These are phyloP conservation scores for Parapsyche elsis DNA, from an alignment of 1,140 invertebrate genomes.

Conservation along the genomic window DNA sequence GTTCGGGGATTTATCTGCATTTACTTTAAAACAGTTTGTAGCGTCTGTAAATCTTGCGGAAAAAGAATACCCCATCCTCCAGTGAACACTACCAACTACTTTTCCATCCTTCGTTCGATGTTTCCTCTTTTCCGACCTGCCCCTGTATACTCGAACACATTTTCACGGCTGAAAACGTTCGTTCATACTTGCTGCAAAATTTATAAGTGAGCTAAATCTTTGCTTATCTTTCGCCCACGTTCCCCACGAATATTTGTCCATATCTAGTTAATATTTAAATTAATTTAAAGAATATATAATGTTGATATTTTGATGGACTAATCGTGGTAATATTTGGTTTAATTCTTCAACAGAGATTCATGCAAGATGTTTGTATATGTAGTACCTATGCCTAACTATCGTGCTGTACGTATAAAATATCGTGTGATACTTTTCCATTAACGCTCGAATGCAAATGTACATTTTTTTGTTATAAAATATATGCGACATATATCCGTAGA, in stretches of 20 bases:
- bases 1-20: conserved; percentile 47
- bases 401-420: too few relatives aligned
- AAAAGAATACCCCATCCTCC: conserved; percentile 14
- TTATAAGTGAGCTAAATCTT: background rate
- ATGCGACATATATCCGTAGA: too few relatives aligned
- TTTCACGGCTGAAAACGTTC: conserved; percentile 18
- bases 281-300: too few relatives aligned
- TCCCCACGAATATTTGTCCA: background rate
- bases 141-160: background rate
- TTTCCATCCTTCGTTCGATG: background rate
- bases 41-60: conserved; percentile 43
- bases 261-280: background rate
- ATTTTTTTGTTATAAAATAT: too few relatives aligned
- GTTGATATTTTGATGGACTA: too few relatives aligned
- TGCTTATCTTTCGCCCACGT: background rate
- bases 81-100: too few relatives aligned
- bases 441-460: too few relatives aligned
- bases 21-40: conserved; percentile 43
- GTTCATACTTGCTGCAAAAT: conserved; percentile 9
- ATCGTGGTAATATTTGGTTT: too few relatives aligned
- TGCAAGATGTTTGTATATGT: too few relatives aligned
- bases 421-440: background rate
- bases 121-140: background rate
- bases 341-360: too few relatives aligned
- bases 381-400: too few relatives aligned